These are phyloP conservation scores for Recurvirostra avosetta DNA, from an alignment of 2,113 vertebrate genomes.

Conservation along the genomic window DNA sequence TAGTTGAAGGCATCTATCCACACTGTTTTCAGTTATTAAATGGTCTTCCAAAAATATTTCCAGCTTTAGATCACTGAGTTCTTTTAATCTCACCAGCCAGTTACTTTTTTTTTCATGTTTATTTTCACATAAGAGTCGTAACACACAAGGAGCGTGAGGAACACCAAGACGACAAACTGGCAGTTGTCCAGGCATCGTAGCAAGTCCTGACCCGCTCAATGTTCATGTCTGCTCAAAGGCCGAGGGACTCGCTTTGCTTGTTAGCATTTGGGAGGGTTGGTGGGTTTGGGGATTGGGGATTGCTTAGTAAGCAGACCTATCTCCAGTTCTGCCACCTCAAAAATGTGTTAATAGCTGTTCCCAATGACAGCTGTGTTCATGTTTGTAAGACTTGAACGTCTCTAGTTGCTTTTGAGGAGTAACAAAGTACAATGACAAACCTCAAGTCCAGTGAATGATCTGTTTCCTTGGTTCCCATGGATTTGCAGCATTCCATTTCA, in stretches of 20 bases:
- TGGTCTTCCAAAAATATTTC: slow-evolving; percentile 1
- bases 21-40: neutral
- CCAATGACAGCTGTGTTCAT: neutral
- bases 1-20: neutral
- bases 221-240: neutral
- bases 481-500: neutral
- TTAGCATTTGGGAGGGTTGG: neutral
- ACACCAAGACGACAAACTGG: neutral
- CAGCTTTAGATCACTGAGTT: neutral
- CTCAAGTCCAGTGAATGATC: neutral
- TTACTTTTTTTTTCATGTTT: neutral
- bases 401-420: neutral
- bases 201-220: neutral
- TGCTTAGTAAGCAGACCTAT: neutral
- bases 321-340: neutral
- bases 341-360: neutral
- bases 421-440: neutral
- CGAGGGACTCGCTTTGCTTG: neutral
- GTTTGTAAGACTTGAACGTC: neutral
- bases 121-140: neutral
- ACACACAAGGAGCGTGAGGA: neutral
- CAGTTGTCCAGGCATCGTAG: neutral
- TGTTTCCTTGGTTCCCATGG: neutral
- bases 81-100: neutral
- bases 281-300: neutral